These are phyloP conservation scores for Amazona guildingii DNA, from an alignment of 2,113 vertebrate species.

Conservation along the genomic window DNA sequence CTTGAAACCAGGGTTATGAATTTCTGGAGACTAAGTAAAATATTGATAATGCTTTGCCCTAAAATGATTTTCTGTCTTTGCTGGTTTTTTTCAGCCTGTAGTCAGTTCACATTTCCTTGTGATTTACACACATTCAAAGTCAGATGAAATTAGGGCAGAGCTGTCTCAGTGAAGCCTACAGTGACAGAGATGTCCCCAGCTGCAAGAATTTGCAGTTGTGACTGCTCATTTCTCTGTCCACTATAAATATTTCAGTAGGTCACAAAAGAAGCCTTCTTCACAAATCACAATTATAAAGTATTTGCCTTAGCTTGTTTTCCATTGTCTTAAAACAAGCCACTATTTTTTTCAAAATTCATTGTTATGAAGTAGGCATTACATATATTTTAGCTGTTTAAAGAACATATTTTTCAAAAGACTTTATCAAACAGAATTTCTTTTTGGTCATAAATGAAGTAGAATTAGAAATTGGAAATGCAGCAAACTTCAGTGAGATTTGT, in stretches of 20 bases:
- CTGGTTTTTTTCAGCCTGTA: slow-evolving; percentile 66
- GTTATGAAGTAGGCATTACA: background rate
- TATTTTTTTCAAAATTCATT: background rate
- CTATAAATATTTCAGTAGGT: slow-evolving; percentile 90
- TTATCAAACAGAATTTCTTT: background rate
- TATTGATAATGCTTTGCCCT: slow-evolving; percentile 84
- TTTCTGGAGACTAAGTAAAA: slow-evolving; percentile 79
- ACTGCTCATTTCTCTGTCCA: slow-evolving; percentile 76
- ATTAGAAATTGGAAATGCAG: background rate
- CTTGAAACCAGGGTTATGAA: slow-evolving; percentile 17
- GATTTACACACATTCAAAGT: slow-evolving; percentile 88
- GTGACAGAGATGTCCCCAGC: slow-evolving; percentile 84
- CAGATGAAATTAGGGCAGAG: slow-evolving; percentile 92
- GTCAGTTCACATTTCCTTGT: slow-evolving; percentile 80
- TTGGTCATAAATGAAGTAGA: background rate
- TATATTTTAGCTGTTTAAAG: background rate
- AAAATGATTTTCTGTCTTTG: slow-evolving; percentile 83
- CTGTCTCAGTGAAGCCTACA: slow-evolving; percentile 75
- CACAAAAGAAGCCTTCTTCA: slow-evolving; percentile 77
- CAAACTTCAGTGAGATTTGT: background rate
- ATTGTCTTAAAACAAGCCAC: background rate
- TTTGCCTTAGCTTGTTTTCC: background rate
- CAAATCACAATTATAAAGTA: background rate
- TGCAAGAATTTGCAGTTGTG: slow-evolving; percentile 81
- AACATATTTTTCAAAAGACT: background rate